Evolutionary conservation across 2,888 invertebrate species (phyloP), one percentile per base, ranked within the genome.

Genomic region (Eremobia ochroleuca): DNA sequence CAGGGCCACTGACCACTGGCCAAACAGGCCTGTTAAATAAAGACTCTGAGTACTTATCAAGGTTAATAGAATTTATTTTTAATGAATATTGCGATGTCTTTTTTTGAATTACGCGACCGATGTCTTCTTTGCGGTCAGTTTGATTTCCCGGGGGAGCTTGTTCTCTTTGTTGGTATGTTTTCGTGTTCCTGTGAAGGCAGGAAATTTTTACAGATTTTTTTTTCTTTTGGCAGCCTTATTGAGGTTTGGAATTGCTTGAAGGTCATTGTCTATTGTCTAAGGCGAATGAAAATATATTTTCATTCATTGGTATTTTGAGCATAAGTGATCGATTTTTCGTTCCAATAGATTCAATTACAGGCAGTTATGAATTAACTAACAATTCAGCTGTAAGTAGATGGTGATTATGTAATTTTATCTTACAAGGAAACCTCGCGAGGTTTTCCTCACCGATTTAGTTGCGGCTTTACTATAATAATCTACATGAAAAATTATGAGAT

Each of bases 121-220:
- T 80, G 73, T 76, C 85, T 72, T 21, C 43, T 66, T 73, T 34
- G 76, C 28, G 81, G 85, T 76, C 76, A 80, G n/a, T 59, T 31
- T 84, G 62, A 84, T 83, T 83, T 83, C 83, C 76, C 85, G 4
- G 0, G 59, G 28, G 81, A 43, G 13, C 25, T 31, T 74, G n/a
- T 67, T 49, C 31, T 66, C 70, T 55, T 72, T 28, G 40, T 69
- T n/a, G 34, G 58, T 69, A n/a, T 75, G 46, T 65, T 66, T 79
- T 69, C 61, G 37, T 73, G 46, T 64, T 72, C 13, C 66, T 65
- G 4, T 21, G 25, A 25, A 49, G 40, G 55, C 43, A 68, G 4
- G 28, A 59, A 52, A 46, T 46, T 59, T 69, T 37, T 40, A 59
- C 9, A 64, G n/a, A 81, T 34, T 40, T 28, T 34, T 40, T 28